A percentile compares a stretch with the other conserved stretches of the same genome.
Conservation (phyloP, 2,888 invertebrate species). For the Cantharis rustica region DNA sequence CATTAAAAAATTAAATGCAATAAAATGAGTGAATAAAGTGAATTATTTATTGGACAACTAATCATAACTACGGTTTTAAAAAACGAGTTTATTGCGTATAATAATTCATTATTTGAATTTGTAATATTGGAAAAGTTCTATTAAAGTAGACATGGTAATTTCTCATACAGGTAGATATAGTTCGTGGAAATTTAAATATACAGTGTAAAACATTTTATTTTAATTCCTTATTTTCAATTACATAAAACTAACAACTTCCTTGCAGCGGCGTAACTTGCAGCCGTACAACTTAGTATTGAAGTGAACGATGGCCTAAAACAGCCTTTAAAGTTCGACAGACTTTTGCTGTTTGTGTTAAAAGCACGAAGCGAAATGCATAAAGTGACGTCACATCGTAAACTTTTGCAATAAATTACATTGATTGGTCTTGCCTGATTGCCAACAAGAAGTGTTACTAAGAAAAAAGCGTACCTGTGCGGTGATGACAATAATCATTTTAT, state of each 20-base stretch:
- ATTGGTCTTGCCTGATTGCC: slow-evolving; percentile 51
- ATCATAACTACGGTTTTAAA: not conserved
- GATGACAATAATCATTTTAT: slow-evolving; percentile 21
- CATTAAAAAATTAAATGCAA: not conserved
- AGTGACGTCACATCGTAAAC: slow-evolving; percentile 52
- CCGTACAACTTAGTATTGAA: slow-evolving; percentile 14
- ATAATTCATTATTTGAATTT: not conserved
- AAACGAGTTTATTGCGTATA: not conserved
- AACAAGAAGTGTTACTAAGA: slow-evolving; percentile 31
- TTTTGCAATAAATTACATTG: slow-evolving; percentile 50
- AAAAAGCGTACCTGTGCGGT: slow-evolving; percentile 16
- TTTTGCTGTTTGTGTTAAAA: slow-evolving; percentile 45
- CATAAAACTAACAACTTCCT: slow-evolving; percentile 23
- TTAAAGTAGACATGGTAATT: not conserved
- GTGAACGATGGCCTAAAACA: slow-evolving; percentile 8
- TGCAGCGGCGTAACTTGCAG: slow-evolving; percentile 6
- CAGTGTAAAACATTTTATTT: slow-evolving; percentile 5
- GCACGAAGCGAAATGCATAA: slow-evolving; percentile 48
- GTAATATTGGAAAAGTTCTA: not conserved
- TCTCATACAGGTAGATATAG: not conserved
- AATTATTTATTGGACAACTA: not conserved
- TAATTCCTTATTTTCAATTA: slow-evolving; percentile 8
- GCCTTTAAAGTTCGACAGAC: slow-evolving; percentile 12
- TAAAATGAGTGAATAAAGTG: not conserved
- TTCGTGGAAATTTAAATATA: not conserved